phyloP scores from a whole-genome alignment of 2,113 vertebrate genomes.

The Erpornis zantholeuca region DNA sequence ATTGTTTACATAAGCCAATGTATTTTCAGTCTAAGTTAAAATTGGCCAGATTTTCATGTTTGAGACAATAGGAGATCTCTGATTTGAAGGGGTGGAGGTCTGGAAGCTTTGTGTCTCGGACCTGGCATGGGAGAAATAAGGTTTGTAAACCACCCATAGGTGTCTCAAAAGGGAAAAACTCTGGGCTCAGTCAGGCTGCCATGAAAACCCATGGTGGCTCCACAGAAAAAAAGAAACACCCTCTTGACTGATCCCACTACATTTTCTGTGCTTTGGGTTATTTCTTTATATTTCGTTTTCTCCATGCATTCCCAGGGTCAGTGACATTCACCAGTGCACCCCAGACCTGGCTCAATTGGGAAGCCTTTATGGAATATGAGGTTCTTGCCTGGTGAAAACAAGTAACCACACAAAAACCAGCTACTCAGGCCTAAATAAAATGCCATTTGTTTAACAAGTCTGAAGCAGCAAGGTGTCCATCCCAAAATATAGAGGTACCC shows the following conservation, averaged over 20 bases:
- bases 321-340: not conserved
- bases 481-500: not conserved
- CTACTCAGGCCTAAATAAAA: not conserved
- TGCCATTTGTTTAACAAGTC: not conserved
- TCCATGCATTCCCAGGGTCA: not conserved
- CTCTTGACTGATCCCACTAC: not conserved
- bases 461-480: not conserved
- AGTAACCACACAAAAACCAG: not conserved
- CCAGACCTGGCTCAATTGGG: not conserved
- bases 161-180: not conserved
- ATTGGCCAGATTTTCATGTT: not conserved
- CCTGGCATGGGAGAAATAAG: not conserved
- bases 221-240: not conserved
- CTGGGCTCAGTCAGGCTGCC: not conserved
- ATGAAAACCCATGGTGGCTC: not conserved
- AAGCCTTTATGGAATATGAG: not conserved
- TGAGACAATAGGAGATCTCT: not conserved
- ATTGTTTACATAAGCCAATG: not conserved
- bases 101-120: not conserved
- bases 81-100: not conserved
- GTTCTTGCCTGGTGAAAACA: not conserved
- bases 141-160: not conserved
- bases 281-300: not conserved
- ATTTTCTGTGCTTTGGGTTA: not conserved
- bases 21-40: not conserved